Percentiles rank a stretch among this genome's conserved stretches.
These are phyloP conservation scores for Leucophenga maculata DNA, from an alignment of 2,888 invertebrate genomes.

Conservation along the genomic window DNA sequence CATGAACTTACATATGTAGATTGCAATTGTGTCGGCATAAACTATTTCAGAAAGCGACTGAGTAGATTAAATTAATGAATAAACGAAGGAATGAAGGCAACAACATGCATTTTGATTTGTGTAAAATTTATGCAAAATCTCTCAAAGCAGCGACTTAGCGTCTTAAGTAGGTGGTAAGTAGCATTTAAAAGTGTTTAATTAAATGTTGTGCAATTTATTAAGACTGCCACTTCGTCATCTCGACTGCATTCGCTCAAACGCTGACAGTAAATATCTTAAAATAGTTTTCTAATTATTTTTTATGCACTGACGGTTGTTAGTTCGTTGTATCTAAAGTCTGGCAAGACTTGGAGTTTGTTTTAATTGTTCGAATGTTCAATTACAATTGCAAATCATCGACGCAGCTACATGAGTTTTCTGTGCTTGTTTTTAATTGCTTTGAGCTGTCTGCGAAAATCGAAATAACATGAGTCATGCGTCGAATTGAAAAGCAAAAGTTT, in stretches of 20 bases:
- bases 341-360: slow-evolving; percentile 31
- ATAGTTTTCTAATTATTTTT: slow-evolving; percentile 59
- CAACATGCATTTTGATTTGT: slow-evolving; percentile 50
- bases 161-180: slow-evolving; percentile 64
- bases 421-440: not conserved
- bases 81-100: not conserved
- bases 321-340: not conserved
- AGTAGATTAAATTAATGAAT: not conserved
- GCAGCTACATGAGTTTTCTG: slow-evolving; percentile 19
- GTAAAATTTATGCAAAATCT: slow-evolving; percentile 60
- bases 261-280: slow-evolving; percentile 56
- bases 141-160: slow-evolving; percentile 61
- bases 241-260: not conserved
- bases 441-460: not conserved
- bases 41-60: not conserved
- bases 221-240: slow-evolving; percentile 37
- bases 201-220: slow-evolving; percentile 67
- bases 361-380: slow-evolving; percentile 53
- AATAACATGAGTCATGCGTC: not conserved
- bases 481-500: not conserved
- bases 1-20: slow-evolving; percentile 57
- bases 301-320: not conserved
- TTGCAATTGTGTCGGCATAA: slow-evolving; percentile 10
- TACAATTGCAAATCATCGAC: slow-evolving; percentile 48
- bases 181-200: slow-evolving; percentile 66